Evolutionary conservation across 2,888 invertebrate genomes (phyloP), one percentile per base, ranked within the genome.

Genomic region (Nycteola revayana): DNA sequence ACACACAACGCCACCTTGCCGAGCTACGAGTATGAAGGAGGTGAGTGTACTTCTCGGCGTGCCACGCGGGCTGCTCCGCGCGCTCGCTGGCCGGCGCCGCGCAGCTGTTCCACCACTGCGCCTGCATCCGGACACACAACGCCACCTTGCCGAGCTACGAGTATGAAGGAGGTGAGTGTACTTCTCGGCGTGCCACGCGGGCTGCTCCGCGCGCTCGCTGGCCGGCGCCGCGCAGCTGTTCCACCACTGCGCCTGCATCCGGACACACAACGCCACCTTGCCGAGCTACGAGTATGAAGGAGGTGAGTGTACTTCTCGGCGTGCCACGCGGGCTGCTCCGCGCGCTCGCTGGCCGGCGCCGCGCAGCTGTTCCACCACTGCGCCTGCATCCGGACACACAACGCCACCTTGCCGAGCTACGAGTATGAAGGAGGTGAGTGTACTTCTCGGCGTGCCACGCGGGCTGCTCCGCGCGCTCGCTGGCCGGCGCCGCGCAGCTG

Each of bases 391-490:
- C 11, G 1, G n/a, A 1, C 46, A 1, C 26, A 23, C 5, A 47
- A 31, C 0, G 61, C 61, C 10, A 28, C 25, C 1, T 53, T 76
- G 44, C n/a, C n/a, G n/a, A n/a, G n/a, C n/a, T n/a, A n/a, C n/a
- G n/a, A n/a, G n/a, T n/a, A n/a, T n/a, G n/a, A n/a, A n/a, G n/a
- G n/a, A n/a, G n/a, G n/a, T n/a, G n/a, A n/a, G 92, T 94, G 68
- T 96, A 95, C 81, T 96, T 93, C 78, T 95, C 95, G 9, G 94
- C 96, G 0, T 96, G 96, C 70, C 92, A 92, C 75, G 96, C 96
- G 5, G 96, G 95, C 34, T 96, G 96, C 72, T 9, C 49, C 43
- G 73, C 62, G n/a, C 55, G 49, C 21, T 49, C 39, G 7, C 55
- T 63, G 24, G 68, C 51, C 0, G 76, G 72, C 1, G 44, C 65